Conservation (phyloP, 2,888 invertebrate genomes). For the Urechis unicinctus region DNA sequence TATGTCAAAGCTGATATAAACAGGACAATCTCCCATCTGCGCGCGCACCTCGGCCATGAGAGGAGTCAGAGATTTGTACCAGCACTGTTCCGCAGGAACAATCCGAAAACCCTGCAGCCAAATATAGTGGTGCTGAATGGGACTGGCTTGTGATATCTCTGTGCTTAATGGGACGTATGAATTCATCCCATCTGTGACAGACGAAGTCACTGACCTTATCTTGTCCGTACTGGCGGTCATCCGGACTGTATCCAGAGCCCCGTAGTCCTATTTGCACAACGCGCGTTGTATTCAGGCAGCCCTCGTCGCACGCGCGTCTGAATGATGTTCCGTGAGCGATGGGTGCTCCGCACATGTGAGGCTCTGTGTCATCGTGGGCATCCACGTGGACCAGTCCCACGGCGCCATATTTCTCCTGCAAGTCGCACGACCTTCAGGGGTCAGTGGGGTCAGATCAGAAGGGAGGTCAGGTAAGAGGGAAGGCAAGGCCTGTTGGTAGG, state of each 20-base stretch:
- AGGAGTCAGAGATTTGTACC: conserved; percentile 41
- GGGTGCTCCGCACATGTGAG: conserved; percentile 36
- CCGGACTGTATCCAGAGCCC: conserved; percentile 29
- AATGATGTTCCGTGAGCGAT: conserved; percentile 44
- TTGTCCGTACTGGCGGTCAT: conserved; percentile 33
- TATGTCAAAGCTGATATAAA: conserved; percentile 48
- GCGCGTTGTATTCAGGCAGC: conserved; percentile 34
- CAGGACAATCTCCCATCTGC: conserved; percentile 40
- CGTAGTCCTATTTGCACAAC: conserved; percentile 47
- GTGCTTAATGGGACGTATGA: neutral
- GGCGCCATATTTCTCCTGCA: conserved; percentile 41
- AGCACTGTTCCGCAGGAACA: conserved; percentile 39
- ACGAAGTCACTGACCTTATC: conserved; percentile 27
- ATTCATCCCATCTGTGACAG: neutral
- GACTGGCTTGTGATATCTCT: neutral
- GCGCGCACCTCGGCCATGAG: conserved; percentile 41
- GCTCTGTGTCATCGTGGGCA: conserved; percentile 43
- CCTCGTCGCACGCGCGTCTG: conserved; percentile 43
- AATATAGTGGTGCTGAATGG: neutral
- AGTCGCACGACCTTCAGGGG: neutral
- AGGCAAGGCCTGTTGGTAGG: too few relatives aligned
- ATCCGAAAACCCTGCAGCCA: conserved; percentile 7
- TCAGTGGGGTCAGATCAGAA: too few relatives aligned
- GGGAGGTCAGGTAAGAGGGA: too few relatives aligned
- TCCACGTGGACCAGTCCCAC: conserved; percentile 47